phyloP scores from a whole-genome alignment of 64 coral and sea anemone genomes.

The Stichodactyla mertensii region DNA sequence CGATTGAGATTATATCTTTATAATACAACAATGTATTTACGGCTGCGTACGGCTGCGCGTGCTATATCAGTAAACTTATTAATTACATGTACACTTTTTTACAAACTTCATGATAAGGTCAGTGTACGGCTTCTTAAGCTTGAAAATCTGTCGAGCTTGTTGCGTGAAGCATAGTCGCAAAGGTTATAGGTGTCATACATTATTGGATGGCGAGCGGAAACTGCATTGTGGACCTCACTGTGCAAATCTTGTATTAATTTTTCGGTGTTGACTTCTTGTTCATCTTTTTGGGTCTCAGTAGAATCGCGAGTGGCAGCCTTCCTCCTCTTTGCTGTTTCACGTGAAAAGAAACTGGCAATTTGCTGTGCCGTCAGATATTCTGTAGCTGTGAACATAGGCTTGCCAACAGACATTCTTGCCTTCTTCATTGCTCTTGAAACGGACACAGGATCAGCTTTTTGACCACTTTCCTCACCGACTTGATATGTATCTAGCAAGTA shows the following conservation, averaged over 20 bases:
- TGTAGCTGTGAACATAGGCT: constrained; percentile 11
- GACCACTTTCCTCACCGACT: constrained; percentile 28
- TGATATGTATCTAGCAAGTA: constrained; percentile 29
- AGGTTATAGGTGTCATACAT: constrained; percentile 42
- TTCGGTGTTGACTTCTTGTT: background rate
- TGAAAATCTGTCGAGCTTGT: constrained; percentile 31
- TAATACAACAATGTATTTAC: background rate
- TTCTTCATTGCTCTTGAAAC: constrained; percentile 11
- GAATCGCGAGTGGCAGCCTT: background rate
- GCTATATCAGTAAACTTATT: background rate
- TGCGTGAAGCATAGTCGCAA: background rate
- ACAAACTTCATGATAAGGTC: constrained; percentile 28
- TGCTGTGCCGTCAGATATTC: constrained; percentile 37
- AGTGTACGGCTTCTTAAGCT: constrained; percentile 45
- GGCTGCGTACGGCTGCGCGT: no score
- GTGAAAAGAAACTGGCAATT: constrained; percentile 56
- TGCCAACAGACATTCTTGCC: constrained; percentile 23
- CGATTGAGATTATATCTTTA: background rate
- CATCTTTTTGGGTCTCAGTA: constrained; percentile 2
- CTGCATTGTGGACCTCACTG: background rate
- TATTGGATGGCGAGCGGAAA: constrained; percentile 38
- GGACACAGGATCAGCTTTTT: constrained; percentile 25
- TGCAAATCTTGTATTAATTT: background rate
- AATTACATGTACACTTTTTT: constrained; percentile 25
- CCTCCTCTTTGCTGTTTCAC: constrained; percentile 16